A percentile compares a stretch with the other conserved stretches of the same genome.
Evolutionary conservation across 2,888 invertebrate species (phyloP).

Genomic region (Ectemnius continuus): DNA sequence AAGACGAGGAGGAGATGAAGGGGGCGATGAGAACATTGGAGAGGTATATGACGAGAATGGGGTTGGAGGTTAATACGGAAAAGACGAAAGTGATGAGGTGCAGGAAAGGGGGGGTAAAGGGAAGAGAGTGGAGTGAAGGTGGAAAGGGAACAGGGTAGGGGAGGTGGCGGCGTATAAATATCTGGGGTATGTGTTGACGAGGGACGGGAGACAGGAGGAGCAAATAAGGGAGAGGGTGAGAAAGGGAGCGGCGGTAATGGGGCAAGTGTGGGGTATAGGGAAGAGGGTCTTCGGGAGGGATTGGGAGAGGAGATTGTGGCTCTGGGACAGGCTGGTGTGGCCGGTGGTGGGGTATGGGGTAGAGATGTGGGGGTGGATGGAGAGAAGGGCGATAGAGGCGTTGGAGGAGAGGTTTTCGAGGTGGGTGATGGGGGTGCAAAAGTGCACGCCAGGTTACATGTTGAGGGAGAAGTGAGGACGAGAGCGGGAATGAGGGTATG

Average conservation of each 20-base stretch:
- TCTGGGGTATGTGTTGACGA: neutral
- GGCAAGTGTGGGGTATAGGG: neutral
- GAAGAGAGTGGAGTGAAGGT: too few relatives aligned
- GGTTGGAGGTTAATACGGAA: too few relatives aligned
- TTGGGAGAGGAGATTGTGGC: neutral
- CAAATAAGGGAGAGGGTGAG: neutral
- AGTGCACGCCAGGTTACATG: too few relatives aligned
- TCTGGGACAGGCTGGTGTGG: neutral
- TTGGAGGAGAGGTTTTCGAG: neutral
- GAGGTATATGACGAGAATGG: neutral
- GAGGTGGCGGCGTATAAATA: too few relatives aligned
- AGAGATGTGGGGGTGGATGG: neutral
- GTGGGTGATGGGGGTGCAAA: too few relatives aligned
- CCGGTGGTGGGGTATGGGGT: neutral
- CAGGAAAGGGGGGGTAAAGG: neutral
- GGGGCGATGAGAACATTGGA: neutral
- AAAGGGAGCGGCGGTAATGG: neutral
- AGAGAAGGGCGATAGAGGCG: neutral
- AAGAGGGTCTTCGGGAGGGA: neutral
- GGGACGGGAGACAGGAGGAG: neutral
- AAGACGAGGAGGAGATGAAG: neutral
- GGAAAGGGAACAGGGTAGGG: too few relatives aligned
- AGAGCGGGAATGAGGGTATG: too few relatives aligned
- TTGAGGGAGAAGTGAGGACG: too few relatives aligned
- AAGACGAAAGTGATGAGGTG: conserved; percentile 8